A percentile compares a stretch with the other conserved stretches of the same genome.
Evolutionary conservation across 2,113 vertebrate genomes (phyloP).

Genomic region (Ginglymostoma cirratum): DNA sequence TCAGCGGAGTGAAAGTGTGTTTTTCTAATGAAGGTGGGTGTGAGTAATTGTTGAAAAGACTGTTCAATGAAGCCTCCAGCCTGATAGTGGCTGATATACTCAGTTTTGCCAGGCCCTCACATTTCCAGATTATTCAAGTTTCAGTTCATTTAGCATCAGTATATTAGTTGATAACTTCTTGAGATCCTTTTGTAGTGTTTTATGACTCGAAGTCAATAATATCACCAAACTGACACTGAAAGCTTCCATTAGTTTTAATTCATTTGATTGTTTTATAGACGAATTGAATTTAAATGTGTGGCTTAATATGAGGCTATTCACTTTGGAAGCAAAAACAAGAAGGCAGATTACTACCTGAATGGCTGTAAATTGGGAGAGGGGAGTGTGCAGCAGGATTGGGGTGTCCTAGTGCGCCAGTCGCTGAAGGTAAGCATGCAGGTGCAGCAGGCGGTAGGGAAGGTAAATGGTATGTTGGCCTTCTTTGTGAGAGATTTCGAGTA

Average conservation of each 20-base stretch:
- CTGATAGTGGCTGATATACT: not conserved
- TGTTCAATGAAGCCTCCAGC: not conserved
- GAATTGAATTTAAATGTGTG: conserved; percentile 1
- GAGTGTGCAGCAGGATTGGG: no score
- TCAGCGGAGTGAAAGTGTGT: not conserved
- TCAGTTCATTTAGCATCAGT: not conserved
- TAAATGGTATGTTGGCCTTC: no score
- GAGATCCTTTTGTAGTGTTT: not conserved
- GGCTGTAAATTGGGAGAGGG: no score
- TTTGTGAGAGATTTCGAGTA: no score
- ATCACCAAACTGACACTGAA: not conserved
- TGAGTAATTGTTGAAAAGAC: not conserved
- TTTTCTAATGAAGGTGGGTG: not conserved
- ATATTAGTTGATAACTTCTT: not conserved
- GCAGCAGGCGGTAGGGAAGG: no score
- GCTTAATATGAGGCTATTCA: not conserved
- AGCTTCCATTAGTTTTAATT: not conserved
- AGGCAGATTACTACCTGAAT: no score
- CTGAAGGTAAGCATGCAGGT: no score
- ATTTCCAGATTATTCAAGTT: not conserved
- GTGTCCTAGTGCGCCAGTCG: no score
- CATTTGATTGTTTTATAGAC: conserved; percentile 24
- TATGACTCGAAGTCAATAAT: not conserved
- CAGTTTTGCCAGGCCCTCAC: not conserved
- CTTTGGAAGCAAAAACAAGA: no score